Evolutionary conservation across 2,888 invertebrate species (phyloP), one percentile per base, ranked within the genome.

Genomic region (Zhengitettix transpicula): DNA sequence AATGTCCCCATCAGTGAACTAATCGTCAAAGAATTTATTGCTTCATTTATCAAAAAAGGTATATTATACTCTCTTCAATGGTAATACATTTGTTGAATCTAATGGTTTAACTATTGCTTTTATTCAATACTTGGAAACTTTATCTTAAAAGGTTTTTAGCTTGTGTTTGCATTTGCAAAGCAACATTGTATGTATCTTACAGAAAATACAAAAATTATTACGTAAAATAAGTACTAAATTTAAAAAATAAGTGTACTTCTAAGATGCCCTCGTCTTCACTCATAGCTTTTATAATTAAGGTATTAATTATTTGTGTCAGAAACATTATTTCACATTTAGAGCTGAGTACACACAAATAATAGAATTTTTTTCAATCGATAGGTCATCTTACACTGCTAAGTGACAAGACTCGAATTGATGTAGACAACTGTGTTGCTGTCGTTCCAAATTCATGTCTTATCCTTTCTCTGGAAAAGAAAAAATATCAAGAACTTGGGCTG

Each of bases 31-130:
- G 71, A 74, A 59, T 81, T 82, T 67, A 71, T 81, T 53, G 73
- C 77, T 61, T 75, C 75, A 64, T 82, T 81, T 69, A 70, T 81
- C 11, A 77, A 75, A 66, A 74, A 74, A 74, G 82, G 82, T 79
- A 68, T 67, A 28, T 28, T 28, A 2, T 28, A 5, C 28, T 28
- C 2, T 28, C 3, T 28, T 5, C 28, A 28, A 28, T 28, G 3
- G 28, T 28, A 28, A 28, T n/a, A n/a, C n/a, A n/a, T n/a, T n/a
- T n/a, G n/a, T n/a, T n/a, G n/a, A n/a, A n/a, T n/a, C n/a, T n/a
- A n/a, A n/a, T n/a, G 7, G 28, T 28, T 28, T 28, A 7, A 59
- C 40, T 28, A 15, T 16, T 16, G 11, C 9, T 51, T 51, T 12
- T n/a, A 9, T 10, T 15, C n/a, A n/a, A n/a, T n/a, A n/a, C n/a